phyloP scores from a whole-genome alignment of 2,113 vertebrate species.

The Nerophis ophidion region DNA sequence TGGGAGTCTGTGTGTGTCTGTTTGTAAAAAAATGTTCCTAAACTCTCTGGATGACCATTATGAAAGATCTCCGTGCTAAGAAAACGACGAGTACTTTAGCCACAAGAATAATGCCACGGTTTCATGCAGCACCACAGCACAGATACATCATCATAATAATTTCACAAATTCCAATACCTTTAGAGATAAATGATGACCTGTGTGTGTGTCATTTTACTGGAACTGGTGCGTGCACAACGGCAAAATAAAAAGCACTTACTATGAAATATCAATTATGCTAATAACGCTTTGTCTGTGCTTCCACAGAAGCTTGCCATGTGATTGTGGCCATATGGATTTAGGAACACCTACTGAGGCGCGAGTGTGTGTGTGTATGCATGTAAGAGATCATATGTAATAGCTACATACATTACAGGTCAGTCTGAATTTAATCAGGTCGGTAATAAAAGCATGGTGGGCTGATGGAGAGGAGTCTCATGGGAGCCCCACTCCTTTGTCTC shows the following conservation, averaged over 20 bases:
- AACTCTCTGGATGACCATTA: slow-evolving; percentile 5
- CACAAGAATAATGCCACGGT: background rate
- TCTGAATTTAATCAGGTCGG: slow-evolving; percentile 54
- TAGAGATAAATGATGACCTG: background rate
- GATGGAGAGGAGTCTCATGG: slow-evolving; percentile 49
- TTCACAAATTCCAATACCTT: slow-evolving; percentile 4
- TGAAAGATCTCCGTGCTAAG: slow-evolving; percentile 8
- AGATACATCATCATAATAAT: background rate
- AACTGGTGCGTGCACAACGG: background rate
- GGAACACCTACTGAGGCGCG: slow-evolving; percentile 37
- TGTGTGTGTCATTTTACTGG: background rate
- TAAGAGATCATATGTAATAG: slow-evolving; percentile 35
- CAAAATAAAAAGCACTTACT: slow-evolving; percentile 13
- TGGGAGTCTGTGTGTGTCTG: slow-evolving; percentile 13
- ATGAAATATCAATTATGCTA: slow-evolving; percentile 30
- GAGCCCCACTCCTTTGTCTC: slow-evolving; percentile 56
- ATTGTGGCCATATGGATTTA: slow-evolving; percentile 35
- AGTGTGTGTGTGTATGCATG: slow-evolving; percentile 9
- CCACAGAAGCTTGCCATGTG: slow-evolving; percentile 52
- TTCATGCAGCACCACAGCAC: background rate
- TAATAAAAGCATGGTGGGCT: slow-evolving; percentile 49
- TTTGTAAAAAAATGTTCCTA: background rate
- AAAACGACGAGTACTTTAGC: background rate
- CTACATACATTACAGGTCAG: slow-evolving; percentile 46
- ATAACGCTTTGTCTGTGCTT: slow-evolving; percentile 42